A percentile compares a stretch with the other conserved stretches of the same genome.
Conservation (phyloP, 2,888 invertebrate genomes). For the Himalopsyche japonica region DNA sequence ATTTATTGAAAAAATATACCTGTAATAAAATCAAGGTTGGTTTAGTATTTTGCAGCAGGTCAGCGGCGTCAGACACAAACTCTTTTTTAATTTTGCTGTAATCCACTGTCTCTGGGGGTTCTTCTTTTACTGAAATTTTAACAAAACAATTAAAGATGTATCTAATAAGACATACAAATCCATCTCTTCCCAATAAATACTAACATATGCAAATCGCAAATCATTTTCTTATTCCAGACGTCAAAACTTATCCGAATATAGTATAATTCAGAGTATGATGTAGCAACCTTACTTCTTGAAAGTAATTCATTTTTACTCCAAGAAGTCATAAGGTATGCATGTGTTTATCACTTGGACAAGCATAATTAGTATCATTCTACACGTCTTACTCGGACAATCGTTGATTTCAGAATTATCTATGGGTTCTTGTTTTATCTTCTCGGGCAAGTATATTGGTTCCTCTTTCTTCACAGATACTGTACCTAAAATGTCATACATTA, state of each 20-base stretch:
- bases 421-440: conserved; percentile 28
- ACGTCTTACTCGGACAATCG: conserved; percentile 33
- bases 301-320: conserved; percentile 28
- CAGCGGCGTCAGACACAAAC: conserved; percentile 44
- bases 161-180: neutral
- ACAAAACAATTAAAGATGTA: neutral
- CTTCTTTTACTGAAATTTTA: conserved; percentile 13
- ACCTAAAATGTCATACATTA: conserved; percentile 27
- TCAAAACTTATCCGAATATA: neutral
- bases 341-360: conserved; percentile 1
- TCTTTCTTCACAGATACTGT: conserved; percentile 15
- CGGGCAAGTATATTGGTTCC: conserved; percentile 24
- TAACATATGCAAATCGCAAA: neutral
- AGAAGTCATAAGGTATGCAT: conserved; percentile 13
- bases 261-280: neutral
- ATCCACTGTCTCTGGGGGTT: neutral
- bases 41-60: conserved; percentile 49
- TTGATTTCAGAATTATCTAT: conserved; percentile 27
- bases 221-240: neutral
- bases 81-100: conserved; percentile 48
- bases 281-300: conserved; percentile 30
- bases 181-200: neutral
- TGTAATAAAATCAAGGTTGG: conserved; percentile 54
- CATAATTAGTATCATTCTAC: conserved; percentile 10
- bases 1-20: too few relatives aligned